These are phyloP conservation scores for Melanostoma mellinum DNA, from an alignment of 2,888 invertebrate genomes.

Conservation along the genomic window DNA sequence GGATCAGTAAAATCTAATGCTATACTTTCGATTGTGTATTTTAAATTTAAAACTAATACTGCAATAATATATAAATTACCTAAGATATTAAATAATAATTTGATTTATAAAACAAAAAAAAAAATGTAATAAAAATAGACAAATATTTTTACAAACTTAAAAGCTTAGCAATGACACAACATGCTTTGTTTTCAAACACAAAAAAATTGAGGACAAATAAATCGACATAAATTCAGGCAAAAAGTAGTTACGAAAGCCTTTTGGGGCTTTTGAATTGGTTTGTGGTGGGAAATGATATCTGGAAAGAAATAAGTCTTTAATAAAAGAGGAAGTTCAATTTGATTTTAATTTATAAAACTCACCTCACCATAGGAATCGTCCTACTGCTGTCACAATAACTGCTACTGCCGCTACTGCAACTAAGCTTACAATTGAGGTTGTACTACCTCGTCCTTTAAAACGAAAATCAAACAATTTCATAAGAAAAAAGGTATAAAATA, in stretches of 20 bases:
- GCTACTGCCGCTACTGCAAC: constrained; percentile 76
- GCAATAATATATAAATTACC: constrained; percentile 47
- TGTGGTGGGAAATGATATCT: background rate
- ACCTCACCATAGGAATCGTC: constrained; percentile 79
- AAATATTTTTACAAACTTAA: constrained; percentile 39
- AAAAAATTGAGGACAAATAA: constrained; percentile 6
- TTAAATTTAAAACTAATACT: constrained; percentile 54
- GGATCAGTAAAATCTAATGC: constrained; percentile 13
- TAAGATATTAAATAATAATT: constrained; percentile 29
- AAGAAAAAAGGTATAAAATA: background rate
- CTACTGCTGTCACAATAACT: constrained; percentile 75
- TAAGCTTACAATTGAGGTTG: constrained; percentile 73
- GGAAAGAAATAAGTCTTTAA: background rate
- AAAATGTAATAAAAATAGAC: background rate
- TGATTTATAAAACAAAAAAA: constrained; percentile 1
- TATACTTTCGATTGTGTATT: constrained; percentile 19
- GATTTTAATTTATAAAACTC: constrained; percentile 42
- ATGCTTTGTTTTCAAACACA: constrained; percentile 35
- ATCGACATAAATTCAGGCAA: constrained; percentile 11
- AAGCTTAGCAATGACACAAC: constrained; percentile 47
- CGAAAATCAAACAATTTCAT: background rate
- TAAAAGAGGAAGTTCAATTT: background rate
- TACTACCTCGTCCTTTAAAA: constrained; percentile 17
- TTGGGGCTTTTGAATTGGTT: background rate
- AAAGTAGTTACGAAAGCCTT: background rate